A percentile compares a stretch with the other conserved stretches of the same genome.
These are phyloP conservation scores for Ptychoptera albimana DNA, from an alignment of 2,888 invertebrate species.

Conservation along the genomic window DNA sequence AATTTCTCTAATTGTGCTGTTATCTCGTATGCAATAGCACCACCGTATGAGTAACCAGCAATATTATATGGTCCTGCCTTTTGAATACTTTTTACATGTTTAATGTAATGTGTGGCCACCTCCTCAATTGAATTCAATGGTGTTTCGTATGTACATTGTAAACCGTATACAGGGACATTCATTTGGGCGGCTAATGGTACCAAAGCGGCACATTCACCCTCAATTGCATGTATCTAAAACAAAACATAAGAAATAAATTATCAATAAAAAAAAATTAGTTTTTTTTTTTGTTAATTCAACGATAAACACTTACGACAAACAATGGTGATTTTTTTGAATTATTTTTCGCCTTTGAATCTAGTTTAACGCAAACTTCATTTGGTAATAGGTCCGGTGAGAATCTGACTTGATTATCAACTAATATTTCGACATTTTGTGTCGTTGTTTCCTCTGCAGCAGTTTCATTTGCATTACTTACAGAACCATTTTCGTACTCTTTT, in stretches of 20 bases:
- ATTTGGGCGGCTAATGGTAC: constrained; percentile 55
- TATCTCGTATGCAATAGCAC: constrained; percentile 90
- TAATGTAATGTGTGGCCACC: constrained; percentile 56
- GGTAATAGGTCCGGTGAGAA: constrained; percentile 58
- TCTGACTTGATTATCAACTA: constrained; percentile 36
- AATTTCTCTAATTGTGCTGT: constrained; percentile 61
- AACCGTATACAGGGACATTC: constrained; percentile 64
- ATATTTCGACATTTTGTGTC: constrained; percentile 21
- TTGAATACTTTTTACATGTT: constrained; percentile 59
- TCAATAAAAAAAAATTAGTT: no score
- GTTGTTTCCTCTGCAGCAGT: constrained; percentile 15
- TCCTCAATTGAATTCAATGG: constrained; percentile 55
- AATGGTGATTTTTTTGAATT: constrained; percentile 34
- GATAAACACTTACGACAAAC: constrained; percentile 34
- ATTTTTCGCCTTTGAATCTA: constrained; percentile 39
- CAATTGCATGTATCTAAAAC: constrained; percentile 56
- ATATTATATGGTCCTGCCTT: constrained; percentile 72
- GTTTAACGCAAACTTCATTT: constrained; percentile 46
- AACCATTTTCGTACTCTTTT: constrained; percentile 31
- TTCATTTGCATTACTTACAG: constrained; percentile 12
- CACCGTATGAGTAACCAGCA: constrained; percentile 92
- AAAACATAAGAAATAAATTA: no score
- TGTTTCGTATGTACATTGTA: constrained; percentile 69
- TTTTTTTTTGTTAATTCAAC: no score
- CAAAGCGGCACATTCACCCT: constrained; percentile 64